Evolutionary conservation across 2,113 vertebrate species (phyloP).

Genomic region (Tragelaphus buxtoni): DNA sequence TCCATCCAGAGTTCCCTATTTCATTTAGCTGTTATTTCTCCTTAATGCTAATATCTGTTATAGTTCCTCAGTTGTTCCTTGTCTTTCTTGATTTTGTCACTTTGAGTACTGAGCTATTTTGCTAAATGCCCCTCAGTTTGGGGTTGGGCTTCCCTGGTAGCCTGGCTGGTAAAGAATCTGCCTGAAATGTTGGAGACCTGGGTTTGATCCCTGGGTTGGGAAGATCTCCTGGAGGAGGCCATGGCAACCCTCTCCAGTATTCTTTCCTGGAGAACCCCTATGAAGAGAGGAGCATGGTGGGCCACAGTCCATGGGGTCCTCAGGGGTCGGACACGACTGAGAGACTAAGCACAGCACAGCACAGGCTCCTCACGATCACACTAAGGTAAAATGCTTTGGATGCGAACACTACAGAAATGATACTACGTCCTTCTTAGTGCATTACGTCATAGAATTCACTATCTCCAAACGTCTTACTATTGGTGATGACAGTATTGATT

Average conservation of each 20-base stretch:
- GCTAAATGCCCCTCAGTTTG: neutral
- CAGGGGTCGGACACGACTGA: accelerated
- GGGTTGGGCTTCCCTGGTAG: neutral
- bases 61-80: neutral
- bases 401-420: neutral
- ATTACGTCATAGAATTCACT: neutral
- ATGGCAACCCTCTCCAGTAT: neutral
- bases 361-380: neutral
- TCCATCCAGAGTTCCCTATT: neutral
- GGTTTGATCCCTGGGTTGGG: neutral
- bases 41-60: neutral
- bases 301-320: neutral
- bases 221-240: neutral
- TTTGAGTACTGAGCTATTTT: neutral
- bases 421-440: neutral
- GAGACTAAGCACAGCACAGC: neutral
- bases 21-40: neutral
- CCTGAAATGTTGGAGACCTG: neutral
- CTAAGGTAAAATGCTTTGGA: neutral
- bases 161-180: neutral
- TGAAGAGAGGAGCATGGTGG: neutral
- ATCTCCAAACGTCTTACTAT: neutral
- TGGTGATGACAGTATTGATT: neutral
- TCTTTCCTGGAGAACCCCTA: neutral
- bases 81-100: neutral